Evolutionary conservation across 2,888 invertebrate genomes (phyloP).

Genomic region (Hololepta plana): DNA sequence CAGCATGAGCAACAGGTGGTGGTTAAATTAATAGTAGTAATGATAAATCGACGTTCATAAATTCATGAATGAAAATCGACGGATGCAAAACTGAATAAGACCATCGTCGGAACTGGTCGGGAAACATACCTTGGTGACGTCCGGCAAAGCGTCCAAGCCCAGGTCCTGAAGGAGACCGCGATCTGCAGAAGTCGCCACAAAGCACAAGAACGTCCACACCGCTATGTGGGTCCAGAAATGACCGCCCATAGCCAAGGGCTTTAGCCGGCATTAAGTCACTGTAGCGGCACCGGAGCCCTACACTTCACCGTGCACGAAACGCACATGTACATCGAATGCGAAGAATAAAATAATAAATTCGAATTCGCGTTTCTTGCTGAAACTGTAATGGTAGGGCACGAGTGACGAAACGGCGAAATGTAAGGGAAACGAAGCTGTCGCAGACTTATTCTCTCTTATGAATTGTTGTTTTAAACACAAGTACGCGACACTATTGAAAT

Average conservation of each 20-base stretch:
- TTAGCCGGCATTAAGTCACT: slow-evolving; percentile 18
- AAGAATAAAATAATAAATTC: too few relatives aligned
- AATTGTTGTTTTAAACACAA: too few relatives aligned
- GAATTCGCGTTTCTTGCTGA: too few relatives aligned
- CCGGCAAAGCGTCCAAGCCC: slow-evolving; percentile 20
- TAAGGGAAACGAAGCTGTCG: too few relatives aligned
- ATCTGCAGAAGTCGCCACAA: slow-evolving; percentile 15
- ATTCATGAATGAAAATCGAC: background rate
- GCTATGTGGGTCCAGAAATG: slow-evolving; percentile 19
- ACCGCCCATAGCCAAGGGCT: slow-evolving; percentile 23
- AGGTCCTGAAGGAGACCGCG: slow-evolving; percentile 18
- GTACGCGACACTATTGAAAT: too few relatives aligned
- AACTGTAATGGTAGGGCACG: too few relatives aligned
- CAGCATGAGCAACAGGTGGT: slow-evolving; percentile 14
- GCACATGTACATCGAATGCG: too few relatives aligned
- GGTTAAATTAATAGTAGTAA: slow-evolving; percentile 5
- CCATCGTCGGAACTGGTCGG: slow-evolving; percentile 1
- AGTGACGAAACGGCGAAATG: too few relatives aligned
- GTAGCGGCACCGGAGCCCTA: slow-evolving; percentile 14
- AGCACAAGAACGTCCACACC: slow-evolving; percentile 21
- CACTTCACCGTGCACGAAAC: slow-evolving; percentile 12
- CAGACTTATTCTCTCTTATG: too few relatives aligned
- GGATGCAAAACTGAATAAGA: background rate
- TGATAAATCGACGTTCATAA: slow-evolving; percentile 3
- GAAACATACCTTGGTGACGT: slow-evolving; percentile 21